Conservation (phyloP, 2,888 invertebrate species). For the Limnephilus lunatus region DNA sequence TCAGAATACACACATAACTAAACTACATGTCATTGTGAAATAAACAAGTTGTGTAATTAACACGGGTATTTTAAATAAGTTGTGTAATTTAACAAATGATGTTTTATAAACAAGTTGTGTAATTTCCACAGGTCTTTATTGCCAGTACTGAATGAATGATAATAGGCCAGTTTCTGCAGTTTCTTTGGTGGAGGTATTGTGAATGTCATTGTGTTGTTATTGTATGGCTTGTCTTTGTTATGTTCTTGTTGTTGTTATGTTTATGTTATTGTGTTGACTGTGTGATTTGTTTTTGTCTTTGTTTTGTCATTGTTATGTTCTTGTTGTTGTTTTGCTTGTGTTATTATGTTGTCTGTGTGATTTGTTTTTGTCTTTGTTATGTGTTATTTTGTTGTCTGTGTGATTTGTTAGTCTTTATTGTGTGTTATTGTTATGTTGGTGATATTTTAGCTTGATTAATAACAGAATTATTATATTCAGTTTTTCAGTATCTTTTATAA, state of each 20-base stretch:
- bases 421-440: neutral
- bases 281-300: neutral
- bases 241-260: neutral
- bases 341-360: neutral
- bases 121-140: constrained; percentile 63
- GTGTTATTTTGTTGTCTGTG: neutral
- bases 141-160: constrained; percentile 65
- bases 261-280: neutral
- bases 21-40: neutral
- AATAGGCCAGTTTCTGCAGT: constrained; percentile 9
- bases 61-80: neutral
- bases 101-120: neutral
- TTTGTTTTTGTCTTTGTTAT: neutral
- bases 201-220: neutral
- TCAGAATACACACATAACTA: too few species aligned
- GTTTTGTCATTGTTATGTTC: neutral
- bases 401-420: neutral
- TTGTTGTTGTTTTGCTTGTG: neutral
- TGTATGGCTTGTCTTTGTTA: neutral
- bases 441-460: too few species aligned
- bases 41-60: neutral
- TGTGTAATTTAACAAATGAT: neutral
- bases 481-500: too few species aligned
- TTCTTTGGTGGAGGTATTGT: constrained; percentile 63
- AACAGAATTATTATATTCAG: too few species aligned